These are phyloP conservation scores for Cyclopterus lumpus DNA, from an alignment of 2,797 vertebrate genomes.

Conservation along the genomic window DNA sequence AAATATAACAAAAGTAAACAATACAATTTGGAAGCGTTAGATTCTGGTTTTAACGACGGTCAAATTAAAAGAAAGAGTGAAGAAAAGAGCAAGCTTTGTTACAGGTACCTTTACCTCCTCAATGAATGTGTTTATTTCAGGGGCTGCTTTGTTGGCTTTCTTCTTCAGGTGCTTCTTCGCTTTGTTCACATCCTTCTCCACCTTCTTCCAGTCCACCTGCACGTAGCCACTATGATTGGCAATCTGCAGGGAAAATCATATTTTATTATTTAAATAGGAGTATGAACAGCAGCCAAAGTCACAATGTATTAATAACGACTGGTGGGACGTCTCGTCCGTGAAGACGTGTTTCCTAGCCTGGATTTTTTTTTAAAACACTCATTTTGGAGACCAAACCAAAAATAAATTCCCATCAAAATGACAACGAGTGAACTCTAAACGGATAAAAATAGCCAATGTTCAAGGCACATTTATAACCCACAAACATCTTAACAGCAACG, in stretches of 20 bases:
- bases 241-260: slow-evolving; percentile 78
- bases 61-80: neutral
- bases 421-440: neutral
- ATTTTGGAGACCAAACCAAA: neutral
- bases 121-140: slow-evolving; percentile 94
- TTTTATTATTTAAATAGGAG: neutral
- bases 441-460: neutral
- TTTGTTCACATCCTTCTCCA: slow-evolving; percentile 98
- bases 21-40: neutral
- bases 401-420: neutral
- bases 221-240: slow-evolving; percentile 98
- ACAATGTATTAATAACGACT: neutral
- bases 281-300: neutral
- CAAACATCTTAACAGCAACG: neutral
- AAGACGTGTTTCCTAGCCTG: neutral
- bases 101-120: slow-evolving; percentile 92
- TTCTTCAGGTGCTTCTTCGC: slow-evolving; percentile 97
- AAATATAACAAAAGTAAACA: neutral
- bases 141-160: slow-evolving; percentile 94
- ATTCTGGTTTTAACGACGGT: neutral
- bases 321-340: neutral
- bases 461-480: neutral
- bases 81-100: slow-evolving; percentile 44
- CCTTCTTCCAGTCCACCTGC: slow-evolving; percentile 97
- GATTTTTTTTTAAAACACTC: neutral